Percentiles rank a stretch among this genome's conserved stretches.
Evolutionary conservation across 2,888 invertebrate species (phyloP).

Genomic region (Eudasyphora cyanicolor): DNA sequence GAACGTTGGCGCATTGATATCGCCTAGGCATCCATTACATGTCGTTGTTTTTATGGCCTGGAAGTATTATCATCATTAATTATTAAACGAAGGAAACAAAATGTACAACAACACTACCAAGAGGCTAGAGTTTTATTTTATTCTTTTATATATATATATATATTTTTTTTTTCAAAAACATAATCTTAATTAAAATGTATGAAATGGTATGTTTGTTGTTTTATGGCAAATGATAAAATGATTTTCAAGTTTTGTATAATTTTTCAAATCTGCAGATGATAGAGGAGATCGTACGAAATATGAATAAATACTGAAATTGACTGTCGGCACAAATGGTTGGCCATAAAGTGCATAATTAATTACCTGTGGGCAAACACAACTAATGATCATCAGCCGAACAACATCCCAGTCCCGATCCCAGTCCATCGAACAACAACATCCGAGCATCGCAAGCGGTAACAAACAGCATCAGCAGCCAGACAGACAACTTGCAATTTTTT

Average conservation of each 20-base stretch:
- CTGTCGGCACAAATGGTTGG: conserved; percentile 67
- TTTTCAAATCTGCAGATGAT: conserved; percentile 69
- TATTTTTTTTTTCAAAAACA: conserved; percentile 54
- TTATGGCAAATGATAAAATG: conserved; percentile 74
- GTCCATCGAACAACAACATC: conserved; percentile 17
- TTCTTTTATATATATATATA: no score
- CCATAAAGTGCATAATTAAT: conserved; percentile 73
- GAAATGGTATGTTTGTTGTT: conserved; percentile 56
- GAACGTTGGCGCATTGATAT: background rate
- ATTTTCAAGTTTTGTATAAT: conserved; percentile 73
- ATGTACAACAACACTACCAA: background rate
- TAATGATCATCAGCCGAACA: conserved; percentile 60
- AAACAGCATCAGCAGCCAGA: conserved; percentile 51
- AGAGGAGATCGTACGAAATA: background rate
- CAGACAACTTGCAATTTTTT: conserved; percentile 55
- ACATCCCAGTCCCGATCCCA: no score
- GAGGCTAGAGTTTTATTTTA: background rate
- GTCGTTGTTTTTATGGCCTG: background rate
- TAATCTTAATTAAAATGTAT: conserved; percentile 77
- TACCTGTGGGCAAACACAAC: conserved; percentile 68
- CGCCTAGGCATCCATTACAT: background rate
- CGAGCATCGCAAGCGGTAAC: conserved; percentile 19
- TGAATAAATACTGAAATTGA: conserved; percentile 6
- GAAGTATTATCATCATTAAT: conserved; percentile 56
- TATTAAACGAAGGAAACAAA: conserved; percentile 7